A percentile compares a stretch with the other conserved stretches of the same genome.
Evolutionary conservation across 2,113 vertebrate genomes (phyloP).

Genomic region (Hippocampus comes): DNA sequence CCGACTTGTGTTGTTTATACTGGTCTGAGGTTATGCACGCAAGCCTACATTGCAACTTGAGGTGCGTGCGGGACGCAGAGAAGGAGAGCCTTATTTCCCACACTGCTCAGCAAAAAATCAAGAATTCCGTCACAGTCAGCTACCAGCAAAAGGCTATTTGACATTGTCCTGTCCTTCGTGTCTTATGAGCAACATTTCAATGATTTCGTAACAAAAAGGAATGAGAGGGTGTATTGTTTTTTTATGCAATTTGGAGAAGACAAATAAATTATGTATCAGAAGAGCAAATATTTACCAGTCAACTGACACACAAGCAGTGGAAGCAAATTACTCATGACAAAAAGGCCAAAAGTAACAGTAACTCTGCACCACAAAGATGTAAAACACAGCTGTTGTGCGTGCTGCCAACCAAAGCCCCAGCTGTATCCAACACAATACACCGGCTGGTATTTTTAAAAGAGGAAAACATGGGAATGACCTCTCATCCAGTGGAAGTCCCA

Average conservation of each 20-base stretch:
- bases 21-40: slow-evolving; percentile 14
- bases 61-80: slow-evolving; percentile 16
- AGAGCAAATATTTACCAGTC: background rate
- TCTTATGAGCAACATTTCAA: background rate
- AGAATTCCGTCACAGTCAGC: slow-evolving; percentile 40
- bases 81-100: slow-evolving; percentile 38
- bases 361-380: slow-evolving; percentile 38
- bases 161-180: slow-evolving; percentile 40
- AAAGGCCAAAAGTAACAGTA: slow-evolving; percentile 20
- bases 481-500: slow-evolving; percentile 31
- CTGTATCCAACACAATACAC: slow-evolving; percentile 50
- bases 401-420: slow-evolving; percentile 52
- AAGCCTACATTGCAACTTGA: slow-evolving; percentile 46
- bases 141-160: slow-evolving; percentile 43
- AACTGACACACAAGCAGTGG: background rate
- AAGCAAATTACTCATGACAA: background rate
- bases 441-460: slow-evolving; percentile 56
- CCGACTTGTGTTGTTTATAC: slow-evolving; percentile 11
- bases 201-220: background rate
- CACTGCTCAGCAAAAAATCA: slow-evolving; percentile 57
- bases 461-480: slow-evolving; percentile 53
- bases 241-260: background rate
- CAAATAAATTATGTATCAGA: background rate
- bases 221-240: background rate
- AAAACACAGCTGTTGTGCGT: slow-evolving; percentile 53